These are phyloP conservation scores for Misgurnus mizolepis DNA, from an alignment of 2,113 vertebrate species.

Conservation along the genomic window DNA sequence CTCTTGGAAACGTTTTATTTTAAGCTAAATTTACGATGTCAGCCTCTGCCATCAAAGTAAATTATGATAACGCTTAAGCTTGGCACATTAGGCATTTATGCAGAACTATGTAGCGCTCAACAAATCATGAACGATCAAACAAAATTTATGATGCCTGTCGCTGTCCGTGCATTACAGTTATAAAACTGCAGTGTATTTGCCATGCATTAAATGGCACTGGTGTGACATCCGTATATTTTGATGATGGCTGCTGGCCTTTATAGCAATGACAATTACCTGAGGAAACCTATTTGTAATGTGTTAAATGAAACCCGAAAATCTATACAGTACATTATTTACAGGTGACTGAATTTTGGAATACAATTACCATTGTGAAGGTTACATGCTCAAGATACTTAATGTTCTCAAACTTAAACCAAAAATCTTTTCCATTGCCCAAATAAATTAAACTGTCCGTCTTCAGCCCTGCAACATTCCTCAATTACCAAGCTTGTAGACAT, in stretches of 20 bases:
- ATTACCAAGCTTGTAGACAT: background rate
- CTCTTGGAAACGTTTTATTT: constrained; percentile 73
- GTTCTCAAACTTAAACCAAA: no score
- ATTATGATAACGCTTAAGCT: constrained; percentile 75
- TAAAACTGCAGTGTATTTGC: constrained; percentile 22
- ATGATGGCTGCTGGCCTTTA: background rate
- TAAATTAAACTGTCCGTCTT: no score
- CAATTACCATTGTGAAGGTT: background rate
- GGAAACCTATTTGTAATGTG: background rate
- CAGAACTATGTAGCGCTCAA: constrained; percentile 75
- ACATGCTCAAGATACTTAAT: no score
- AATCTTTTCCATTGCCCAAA: no score
- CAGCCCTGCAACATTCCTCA: no score
- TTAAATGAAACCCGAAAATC: background rate
- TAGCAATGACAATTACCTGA: background rate
- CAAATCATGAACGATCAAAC: constrained; percentile 69
- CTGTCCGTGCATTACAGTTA: constrained; percentile 59
- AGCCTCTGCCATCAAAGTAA: constrained; percentile 67
- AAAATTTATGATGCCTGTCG: constrained; percentile 51
- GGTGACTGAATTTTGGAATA: background rate
- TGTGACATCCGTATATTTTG: constrained; percentile 19
- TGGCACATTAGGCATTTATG: constrained; percentile 72
- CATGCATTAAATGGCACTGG: constrained; percentile 28
- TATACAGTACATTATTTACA: background rate
- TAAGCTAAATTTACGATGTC: constrained; percentile 75